Evolutionary conservation across 1,140 invertebrate genomes (phyloP).

Genomic region (honey bee (Apis mellifera)): Amel_HAv3.1 CM009934.2:2947501-2948000

Average conservation of each 20-base stretch:
- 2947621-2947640: constrained; percentile 75
- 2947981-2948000: too few relatives aligned
- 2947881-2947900: too few relatives aligned
- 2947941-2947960: too few relatives aligned
- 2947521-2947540: constrained; percentile 39
- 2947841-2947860: too few relatives aligned
- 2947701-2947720: not conserved
- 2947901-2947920: too few relatives aligned
- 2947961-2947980: too few relatives aligned
- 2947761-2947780: constrained; percentile 30
- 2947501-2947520: constrained; percentile 71
- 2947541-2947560: constrained; percentile 65
- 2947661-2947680: constrained; percentile 59
- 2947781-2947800: not conserved
- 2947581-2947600: constrained; percentile 71
- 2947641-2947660: constrained; percentile 72
- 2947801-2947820: too few relatives aligned
- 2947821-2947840: too few relatives aligned
- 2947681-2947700: constrained; percentile 19
- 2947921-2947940: too few relatives aligned
- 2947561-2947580: constrained; percentile 69
- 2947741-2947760: constrained; percentile 24
- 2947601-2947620: constrained; percentile 77
- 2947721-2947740: not conserved
- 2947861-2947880: too few relatives aligned